phyloP scores from a whole-genome alignment of 2,888 invertebrate species.

The Athalia cordata region DNA sequence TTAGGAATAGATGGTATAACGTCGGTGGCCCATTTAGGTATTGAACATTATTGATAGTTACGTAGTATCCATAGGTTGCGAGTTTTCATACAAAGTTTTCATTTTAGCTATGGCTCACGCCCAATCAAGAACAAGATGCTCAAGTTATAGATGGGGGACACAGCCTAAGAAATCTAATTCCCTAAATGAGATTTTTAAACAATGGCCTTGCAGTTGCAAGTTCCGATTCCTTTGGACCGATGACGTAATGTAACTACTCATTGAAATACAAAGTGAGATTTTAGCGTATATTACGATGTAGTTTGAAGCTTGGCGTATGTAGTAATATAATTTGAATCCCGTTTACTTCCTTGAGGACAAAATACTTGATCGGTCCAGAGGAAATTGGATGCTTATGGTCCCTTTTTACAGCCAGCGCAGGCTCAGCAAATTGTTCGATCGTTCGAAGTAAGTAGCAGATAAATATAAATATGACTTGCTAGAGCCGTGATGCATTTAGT shows the following conservation, averaged over 20 bases:
- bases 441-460: background rate
- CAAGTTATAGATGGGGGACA: background rate
- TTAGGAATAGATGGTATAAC: conserved; percentile 42
- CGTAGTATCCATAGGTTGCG: background rate
- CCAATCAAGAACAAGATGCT: conserved; percentile 5
- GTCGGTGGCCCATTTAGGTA: conserved; percentile 37
- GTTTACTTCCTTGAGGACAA: too few relatives aligned
- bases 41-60: conserved; percentile 34
- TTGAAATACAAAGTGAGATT: background rate
- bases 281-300: too few relatives aligned
- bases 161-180: conserved; percentile 16
- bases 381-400: conserved; percentile 29
- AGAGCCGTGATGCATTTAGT: too few relatives aligned
- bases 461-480: too few relatives aligned
- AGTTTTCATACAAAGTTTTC: conserved; percentile 1
- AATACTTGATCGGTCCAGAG: conserved; percentile 21
- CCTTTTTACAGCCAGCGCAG: conserved; percentile 39
- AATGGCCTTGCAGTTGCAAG: conserved; percentile 23
- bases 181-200: conserved; percentile 19
- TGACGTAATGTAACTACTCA: background rate
- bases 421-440: conserved; percentile 19
- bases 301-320: too few relatives aligned
- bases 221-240: conserved; percentile 8
- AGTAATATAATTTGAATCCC: too few relatives aligned
- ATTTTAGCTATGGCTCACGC: conserved; percentile 31